phyloP scores from a whole-genome alignment of 2,888 invertebrate species.

The Drosophila paracracens region DNA sequence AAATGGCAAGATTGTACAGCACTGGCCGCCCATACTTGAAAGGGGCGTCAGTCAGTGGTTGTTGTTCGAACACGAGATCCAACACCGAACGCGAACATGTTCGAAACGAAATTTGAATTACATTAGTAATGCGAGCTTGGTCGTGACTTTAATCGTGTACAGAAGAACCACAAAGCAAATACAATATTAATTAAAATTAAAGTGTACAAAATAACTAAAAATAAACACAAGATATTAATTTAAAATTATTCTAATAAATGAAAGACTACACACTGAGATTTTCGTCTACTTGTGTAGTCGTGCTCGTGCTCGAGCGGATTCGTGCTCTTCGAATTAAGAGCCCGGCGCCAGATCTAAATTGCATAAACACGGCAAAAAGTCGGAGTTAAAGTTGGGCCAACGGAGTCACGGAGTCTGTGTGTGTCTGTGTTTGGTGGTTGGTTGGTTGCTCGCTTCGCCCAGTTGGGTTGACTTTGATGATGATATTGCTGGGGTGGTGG shows the following conservation, averaged over 20 bases:
- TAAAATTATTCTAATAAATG: background rate
- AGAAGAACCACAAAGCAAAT: background rate
- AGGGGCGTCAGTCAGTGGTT: slow-evolving; percentile 60
- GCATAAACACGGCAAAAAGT: slow-evolving; percentile 33
- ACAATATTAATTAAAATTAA: background rate
- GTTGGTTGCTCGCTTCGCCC: slow-evolving; percentile 44
- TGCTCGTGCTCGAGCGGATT: background rate
- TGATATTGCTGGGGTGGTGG: slow-evolving; percentile 43
- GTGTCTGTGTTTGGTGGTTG: slow-evolving; percentile 42
- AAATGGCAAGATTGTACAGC: slow-evolving; percentile 19
- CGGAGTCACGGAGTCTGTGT: slow-evolving; percentile 62
- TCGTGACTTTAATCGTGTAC: slow-evolving; percentile 19
- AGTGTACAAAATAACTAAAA: background rate
- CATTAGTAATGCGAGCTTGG: slow-evolving; percentile 37
- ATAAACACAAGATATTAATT: background rate
- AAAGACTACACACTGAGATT: background rate
- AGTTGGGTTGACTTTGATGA: slow-evolving; percentile 57
- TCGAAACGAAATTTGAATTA: slow-evolving; percentile 32
- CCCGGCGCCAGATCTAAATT: slow-evolving; percentile 33
- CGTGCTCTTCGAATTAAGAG: slow-evolving; percentile 13
- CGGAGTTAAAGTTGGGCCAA: slow-evolving; percentile 48
- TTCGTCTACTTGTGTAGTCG: background rate
- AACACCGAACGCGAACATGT: slow-evolving; percentile 53
- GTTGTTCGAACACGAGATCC: slow-evolving; percentile 47
- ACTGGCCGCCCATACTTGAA: slow-evolving; percentile 36